phyloP scores from a whole-genome alignment of 2,113 vertebrate species.

The Notechis scutatus region DNA sequence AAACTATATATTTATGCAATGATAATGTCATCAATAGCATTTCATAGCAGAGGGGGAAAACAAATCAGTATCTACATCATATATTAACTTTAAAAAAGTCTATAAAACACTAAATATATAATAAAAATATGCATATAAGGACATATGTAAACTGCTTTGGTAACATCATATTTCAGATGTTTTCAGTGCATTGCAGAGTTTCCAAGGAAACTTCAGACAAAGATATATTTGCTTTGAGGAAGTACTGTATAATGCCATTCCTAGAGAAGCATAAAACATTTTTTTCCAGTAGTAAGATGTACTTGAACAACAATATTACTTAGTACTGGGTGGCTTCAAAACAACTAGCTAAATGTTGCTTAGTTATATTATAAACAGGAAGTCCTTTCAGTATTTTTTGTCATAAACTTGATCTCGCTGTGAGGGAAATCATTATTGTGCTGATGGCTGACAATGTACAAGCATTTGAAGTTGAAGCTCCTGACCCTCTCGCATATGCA shows the following conservation, averaged over 20 bases:
- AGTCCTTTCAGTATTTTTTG: constrained; percentile 68
- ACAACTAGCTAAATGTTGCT: constrained; percentile 82
- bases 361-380: constrained; percentile 73
- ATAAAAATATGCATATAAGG: constrained; percentile 99
- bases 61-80: constrained; percentile 78
- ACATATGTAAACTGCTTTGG: constrained; percentile 99
- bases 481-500: constrained; percentile 79
- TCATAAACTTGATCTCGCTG: constrained; percentile 98
- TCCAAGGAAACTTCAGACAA: constrained; percentile 75
- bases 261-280: constrained; percentile 80
- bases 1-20: constrained; percentile 62
- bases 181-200: constrained; percentile 83
- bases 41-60: constrained; percentile 70
- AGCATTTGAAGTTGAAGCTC: constrained; percentile 88
- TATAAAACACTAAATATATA: constrained; percentile 96
- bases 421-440: constrained; percentile 95
- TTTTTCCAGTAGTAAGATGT: constrained; percentile 77
- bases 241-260: constrained; percentile 77
- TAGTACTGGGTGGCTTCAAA: constrained; percentile 76
- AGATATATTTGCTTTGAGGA: constrained; percentile 76
- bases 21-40: constrained; percentile 72
- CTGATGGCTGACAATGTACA: constrained; percentile 94
- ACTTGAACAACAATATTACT: constrained; percentile 76
- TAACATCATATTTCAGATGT: constrained; percentile 95
- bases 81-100: constrained; percentile 85